Evolutionary conservation across 2,113 vertebrate species (phyloP), one percentile per base, ranked within the genome.

Genomic region (Clarias magur): DNA sequence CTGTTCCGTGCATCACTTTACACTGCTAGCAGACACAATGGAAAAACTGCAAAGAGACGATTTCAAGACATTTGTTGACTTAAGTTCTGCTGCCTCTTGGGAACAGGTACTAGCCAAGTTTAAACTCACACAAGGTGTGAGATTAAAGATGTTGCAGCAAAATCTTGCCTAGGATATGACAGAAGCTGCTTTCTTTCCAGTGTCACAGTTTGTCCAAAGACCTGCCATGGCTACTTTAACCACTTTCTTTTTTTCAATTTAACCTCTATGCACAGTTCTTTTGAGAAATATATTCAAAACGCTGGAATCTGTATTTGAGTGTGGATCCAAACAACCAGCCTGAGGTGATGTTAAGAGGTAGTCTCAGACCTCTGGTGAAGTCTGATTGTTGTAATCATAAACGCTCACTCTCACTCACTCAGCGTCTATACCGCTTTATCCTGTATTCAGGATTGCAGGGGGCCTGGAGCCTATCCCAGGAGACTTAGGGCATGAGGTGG

Each of bases 91-190:
- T 42, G 92, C 93, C 0, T 79, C 82, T 3, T 93, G 92, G 91
- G 94, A 94, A 86, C 94, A 95, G 95, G 95, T 97, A 93, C 83
- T 88, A 89, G 15, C 76, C 38, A 16, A 1, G 1, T 34, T 34
- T 34, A 34, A 34, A 34, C 30, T 34, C 30, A 34, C 30, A 34
- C 30, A 34, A n/a, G 9, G 53, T 81, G 34, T 48, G 1, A n/a
- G 73, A 9, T 76, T 76, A n/a, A 76, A 25, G 4, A 53, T 53
- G 11, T 1, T 15, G 38, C 10, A 5, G 38, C 48, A 23, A 76
- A 42, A 56, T 56, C 48, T 27, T n/a, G 25, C 2, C 48, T 3
- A n/a, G 23, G 48, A n/a, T 78, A 17, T 56, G 30, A 72, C 17
- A 21, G 17, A 73, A 78, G 15, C 25, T 78, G 75, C 75, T 79